These are phyloP conservation scores for Cavia porcellus DNA, from an alignment of 2,113 vertebrate genomes.

Conservation along the genomic window DNA sequence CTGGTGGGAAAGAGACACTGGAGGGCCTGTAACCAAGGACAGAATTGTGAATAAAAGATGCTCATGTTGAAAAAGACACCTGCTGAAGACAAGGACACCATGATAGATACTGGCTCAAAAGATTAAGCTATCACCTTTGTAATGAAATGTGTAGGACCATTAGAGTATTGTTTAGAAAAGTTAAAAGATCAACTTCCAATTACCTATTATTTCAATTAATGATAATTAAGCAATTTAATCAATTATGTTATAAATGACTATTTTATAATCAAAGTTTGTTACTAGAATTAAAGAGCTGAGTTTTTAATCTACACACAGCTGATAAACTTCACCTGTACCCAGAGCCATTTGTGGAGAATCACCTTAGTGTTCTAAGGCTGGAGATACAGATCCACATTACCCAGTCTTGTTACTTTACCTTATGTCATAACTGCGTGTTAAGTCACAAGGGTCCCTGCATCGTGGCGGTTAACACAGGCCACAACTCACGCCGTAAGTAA, in stretches of 20 bases:
- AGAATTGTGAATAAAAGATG: conserved; percentile 78
- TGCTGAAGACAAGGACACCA: conserved; percentile 69
- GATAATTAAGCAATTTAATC: conserved; percentile 67
- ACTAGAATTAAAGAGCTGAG: conserved; percentile 40
- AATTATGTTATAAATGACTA: conserved; percentile 63
- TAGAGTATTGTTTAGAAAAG: conserved; percentile 84
- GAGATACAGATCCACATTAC: neutral
- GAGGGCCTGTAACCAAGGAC: conserved; percentile 82
- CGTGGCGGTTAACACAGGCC: conserved; percentile 21
- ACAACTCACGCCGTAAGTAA: neutral
- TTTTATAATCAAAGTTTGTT: conserved; percentile 71
- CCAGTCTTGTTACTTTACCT: conserved; percentile 77
- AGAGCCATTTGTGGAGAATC: conserved; percentile 25
- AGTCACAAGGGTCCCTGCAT: conserved; percentile 84
- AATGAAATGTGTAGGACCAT: conserved; percentile 86
- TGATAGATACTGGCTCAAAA: conserved; percentile 68
- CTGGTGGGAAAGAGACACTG: conserved; percentile 78
- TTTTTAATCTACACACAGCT: conserved; percentile 62
- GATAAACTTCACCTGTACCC: conserved; percentile 29
- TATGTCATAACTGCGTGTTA: conserved; percentile 84
- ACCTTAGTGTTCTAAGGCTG: conserved; percentile 54
- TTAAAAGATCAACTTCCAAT: conserved; percentile 64
- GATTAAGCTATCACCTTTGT: conserved; percentile 60
- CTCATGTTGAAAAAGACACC: conserved; percentile 74
- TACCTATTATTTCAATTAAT: conserved; percentile 71